Evolutionary conservation across 2,888 invertebrate species (phyloP), one percentile per base, ranked within the genome.

Genomic region (Polydrusus pterygomalis): DNA sequence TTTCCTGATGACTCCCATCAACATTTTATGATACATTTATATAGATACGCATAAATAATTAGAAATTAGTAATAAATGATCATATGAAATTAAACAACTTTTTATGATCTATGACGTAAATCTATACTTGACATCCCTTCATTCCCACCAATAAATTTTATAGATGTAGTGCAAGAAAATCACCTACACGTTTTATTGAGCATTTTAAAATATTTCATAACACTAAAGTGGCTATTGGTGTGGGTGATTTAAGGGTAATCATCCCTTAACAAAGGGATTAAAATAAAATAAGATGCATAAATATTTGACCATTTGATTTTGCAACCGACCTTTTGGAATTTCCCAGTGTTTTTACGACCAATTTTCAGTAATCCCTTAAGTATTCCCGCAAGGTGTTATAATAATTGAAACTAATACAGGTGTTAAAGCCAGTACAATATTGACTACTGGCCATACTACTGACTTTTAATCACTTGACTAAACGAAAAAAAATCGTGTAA

Each of bases 251-350:
- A 34, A 17, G 38, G 18, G 38, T 60, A 17, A 60, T 60, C 9
- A 60, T 60, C 58, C 38, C 38, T 13, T 18, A 17, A 38, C 17
- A 60, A 38, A 11, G 11, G 58, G 30, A 10, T 38, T 38, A 38
- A 8, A 5, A 5, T 38, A 38, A 8, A 5, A 5, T n/a, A 3
- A 58, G 11, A 30, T n/a, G 1, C 10, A 15, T 38, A 38, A 60
- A 60, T 60, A 60, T 60, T 60, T 60, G 58, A 60, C 58, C 58
- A 18, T 60, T 38, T 34, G 18, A 58, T 15, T 34, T 34, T 56
- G n/a, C 30, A 56, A 30, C 56, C 38, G 34, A 5, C 38, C 58
- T 17, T 60, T n/a, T 60, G 58, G 58, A 38, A 11, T 60, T 60
- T 60, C 58, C 58, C 17, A 60, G 38, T 60, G 38, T 60, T 60